Conservation (phyloP, 2,888 invertebrate genomes). For the Paralinhomoeus sp. region DNA sequence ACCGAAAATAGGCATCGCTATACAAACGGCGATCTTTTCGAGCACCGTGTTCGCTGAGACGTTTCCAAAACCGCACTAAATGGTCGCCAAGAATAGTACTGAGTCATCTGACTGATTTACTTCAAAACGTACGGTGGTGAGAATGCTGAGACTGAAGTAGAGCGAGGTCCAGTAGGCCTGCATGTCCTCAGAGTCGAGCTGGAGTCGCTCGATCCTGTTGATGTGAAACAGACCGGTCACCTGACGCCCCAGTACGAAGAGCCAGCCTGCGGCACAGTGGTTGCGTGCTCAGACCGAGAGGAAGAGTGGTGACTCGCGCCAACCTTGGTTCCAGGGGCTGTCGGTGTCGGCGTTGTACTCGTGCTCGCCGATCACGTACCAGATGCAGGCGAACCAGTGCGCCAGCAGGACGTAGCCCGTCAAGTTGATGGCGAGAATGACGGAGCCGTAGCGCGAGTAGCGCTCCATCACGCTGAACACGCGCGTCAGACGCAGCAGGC, state of each 20-base stretch:
- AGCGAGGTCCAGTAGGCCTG: constrained; percentile 67
- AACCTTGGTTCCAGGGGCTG: background rate
- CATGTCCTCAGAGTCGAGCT: background rate
- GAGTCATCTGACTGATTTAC: too few relatives aligned
- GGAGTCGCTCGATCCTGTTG: background rate
- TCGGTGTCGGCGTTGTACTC: background rate
- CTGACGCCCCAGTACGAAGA: background rate
- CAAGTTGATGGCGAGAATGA: constrained; percentile 78
- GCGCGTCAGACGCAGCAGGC: constrained; percentile 62
- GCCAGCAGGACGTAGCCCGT: constrained; percentile 73
- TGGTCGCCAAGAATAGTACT: too few relatives aligned
- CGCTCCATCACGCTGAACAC: constrained; percentile 84
- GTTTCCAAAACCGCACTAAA: constrained; percentile 44
- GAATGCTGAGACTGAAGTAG: constrained; percentile 84
- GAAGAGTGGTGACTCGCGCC: background rate
- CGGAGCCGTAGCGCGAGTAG: constrained; percentile 80
- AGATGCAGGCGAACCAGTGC: constrained; percentile 87
- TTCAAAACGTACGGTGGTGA: constrained; percentile 85
- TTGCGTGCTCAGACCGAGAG: background rate
- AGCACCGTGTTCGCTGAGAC: constrained; percentile 46
- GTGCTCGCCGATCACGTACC: constrained; percentile 71
- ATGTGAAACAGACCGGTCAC: background rate
- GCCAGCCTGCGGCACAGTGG: background rate
- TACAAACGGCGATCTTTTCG: constrained; percentile 1
- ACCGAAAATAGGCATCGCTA: constrained; percentile 5